Percentiles rank a stretch among this genome's conserved stretches.
Conservation (phyloP, 2,797 vertebrate genomes). For the Manis crassicaudata region DNA sequence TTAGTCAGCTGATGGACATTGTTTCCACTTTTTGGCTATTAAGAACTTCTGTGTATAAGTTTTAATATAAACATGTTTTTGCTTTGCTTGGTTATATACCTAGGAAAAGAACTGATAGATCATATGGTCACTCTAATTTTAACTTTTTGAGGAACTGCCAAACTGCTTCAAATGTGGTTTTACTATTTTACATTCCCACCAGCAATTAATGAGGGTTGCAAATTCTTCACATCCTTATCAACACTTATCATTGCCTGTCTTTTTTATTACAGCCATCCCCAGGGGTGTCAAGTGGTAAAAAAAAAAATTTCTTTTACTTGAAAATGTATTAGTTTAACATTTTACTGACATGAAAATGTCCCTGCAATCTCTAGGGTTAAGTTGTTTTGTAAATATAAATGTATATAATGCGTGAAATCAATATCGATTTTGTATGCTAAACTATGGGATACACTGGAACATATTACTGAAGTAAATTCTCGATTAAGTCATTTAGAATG, state of each 20-base stretch:
- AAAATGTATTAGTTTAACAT: conserved; percentile 30
- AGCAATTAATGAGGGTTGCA: background rate
- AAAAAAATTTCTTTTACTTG: background rate
- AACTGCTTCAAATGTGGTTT: background rate
- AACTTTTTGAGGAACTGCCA: background rate
- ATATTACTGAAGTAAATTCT: conserved; percentile 38
- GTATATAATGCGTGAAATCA: conserved; percentile 38
- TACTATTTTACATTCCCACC: background rate
- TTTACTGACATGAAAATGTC: conserved; percentile 19
- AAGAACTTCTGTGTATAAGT: background rate
- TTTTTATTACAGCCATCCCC: background rate
- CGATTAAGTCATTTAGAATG: conserved; percentile 18
- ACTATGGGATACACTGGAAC: background rate
- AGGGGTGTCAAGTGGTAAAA: background rate
- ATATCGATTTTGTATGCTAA: conserved; percentile 27
- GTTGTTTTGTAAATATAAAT: conserved; percentile 17
- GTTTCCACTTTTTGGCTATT: background rate
- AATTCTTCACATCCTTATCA: background rate
- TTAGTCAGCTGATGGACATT: background rate
- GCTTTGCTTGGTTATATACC: background rate
- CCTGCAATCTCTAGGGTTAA: background rate
- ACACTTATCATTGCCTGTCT: background rate
- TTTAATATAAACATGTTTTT: background rate
- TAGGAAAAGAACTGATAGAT: background rate
- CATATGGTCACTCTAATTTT: background rate